A percentile compares a stretch with the other conserved stretches of the same genome.
phyloP scores from a whole-genome alignment of 2,113 vertebrate genomes.

The Pholis gunnellus region DNA sequence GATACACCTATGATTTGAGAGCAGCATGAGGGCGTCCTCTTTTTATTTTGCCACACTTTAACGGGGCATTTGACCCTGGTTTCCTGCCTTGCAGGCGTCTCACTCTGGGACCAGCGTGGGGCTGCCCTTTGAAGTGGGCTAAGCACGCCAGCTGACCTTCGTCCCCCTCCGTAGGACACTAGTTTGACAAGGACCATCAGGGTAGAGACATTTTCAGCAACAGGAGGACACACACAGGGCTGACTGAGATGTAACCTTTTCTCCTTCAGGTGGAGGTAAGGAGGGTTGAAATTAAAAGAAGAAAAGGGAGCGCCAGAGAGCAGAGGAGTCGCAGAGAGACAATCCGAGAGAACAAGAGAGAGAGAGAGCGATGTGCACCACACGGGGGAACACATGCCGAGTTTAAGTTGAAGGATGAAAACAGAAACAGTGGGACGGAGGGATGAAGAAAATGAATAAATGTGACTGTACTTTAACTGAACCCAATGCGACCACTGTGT shows the following conservation, averaged over 20 bases:
- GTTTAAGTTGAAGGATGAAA: slow-evolving; percentile 49
- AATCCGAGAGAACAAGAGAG: slow-evolving; percentile 14
- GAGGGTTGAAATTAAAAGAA: slow-evolving; percentile 16
- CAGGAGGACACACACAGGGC: slow-evolving; percentile 26
- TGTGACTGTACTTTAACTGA: slow-evolving; percentile 26
- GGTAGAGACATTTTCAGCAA: slow-evolving; percentile 59
- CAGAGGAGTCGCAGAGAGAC: slow-evolving; percentile 10
- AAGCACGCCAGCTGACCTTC: slow-evolving; percentile 44
- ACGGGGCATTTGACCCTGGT: slow-evolving; percentile 64
- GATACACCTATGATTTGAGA: slow-evolving; percentile 68
- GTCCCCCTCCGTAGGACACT: slow-evolving; percentile 48
- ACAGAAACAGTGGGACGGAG: slow-evolving; percentile 49
- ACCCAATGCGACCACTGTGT: slow-evolving; percentile 18
- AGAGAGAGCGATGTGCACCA: slow-evolving; percentile 1
- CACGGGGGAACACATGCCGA: slow-evolving; percentile 37
- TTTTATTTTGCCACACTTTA: slow-evolving; percentile 48
- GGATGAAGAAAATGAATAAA: slow-evolving; percentile 38
- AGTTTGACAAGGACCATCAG: slow-evolving; percentile 55
- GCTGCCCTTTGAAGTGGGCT: slow-evolving; percentile 56
- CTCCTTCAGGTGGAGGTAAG: slow-evolving; percentile 44
- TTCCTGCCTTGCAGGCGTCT: slow-evolving; percentile 36
- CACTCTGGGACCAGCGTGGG: slow-evolving; percentile 67
- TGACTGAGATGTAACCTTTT: slow-evolving; percentile 55
- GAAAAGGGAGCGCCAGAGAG: not conserved
- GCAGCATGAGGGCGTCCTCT: slow-evolving; percentile 56